Evolutionary conservation across 2,888 invertebrate species (phyloP).

Genomic region (Deilephila porcellus): DNA sequence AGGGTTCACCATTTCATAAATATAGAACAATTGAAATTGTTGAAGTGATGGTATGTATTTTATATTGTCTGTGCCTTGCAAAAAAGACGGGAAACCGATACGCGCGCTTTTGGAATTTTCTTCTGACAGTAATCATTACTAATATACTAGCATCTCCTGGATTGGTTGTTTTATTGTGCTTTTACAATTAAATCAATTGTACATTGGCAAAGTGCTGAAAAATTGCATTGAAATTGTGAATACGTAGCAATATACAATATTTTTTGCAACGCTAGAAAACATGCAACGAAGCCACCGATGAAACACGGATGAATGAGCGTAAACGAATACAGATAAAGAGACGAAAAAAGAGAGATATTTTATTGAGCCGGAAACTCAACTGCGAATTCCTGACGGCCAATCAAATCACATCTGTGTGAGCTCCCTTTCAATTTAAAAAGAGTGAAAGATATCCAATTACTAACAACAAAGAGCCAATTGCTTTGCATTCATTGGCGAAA

Average conservation of each 20-base stretch:
- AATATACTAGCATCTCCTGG: too few species aligned
- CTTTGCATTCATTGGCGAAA: conserved; percentile 32
- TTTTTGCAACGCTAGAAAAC: background rate
- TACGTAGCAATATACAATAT: background rate
- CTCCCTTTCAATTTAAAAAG: conserved; percentile 9
- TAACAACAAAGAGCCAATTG: conserved; percentile 38
- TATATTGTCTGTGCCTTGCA: too few species aligned
- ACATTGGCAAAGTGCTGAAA: background rate
- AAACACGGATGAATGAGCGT: conserved; percentile 5
- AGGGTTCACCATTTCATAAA: too few species aligned
- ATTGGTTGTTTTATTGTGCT: too few species aligned
- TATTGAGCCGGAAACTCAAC: conserved; percentile 9
- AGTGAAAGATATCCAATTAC: conserved; percentile 38
- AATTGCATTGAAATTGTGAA: background rate
- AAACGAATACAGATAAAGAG: conserved; percentile 10
- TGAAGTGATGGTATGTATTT: too few species aligned
- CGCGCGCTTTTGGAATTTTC: too few species aligned
- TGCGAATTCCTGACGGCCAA: conserved; percentile 12
- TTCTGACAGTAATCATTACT: too few species aligned
- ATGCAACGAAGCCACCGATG: background rate
- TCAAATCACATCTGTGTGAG: conserved; percentile 16
- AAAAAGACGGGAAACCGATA: too few species aligned
- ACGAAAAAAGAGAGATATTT: conserved; percentile 2
- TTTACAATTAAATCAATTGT: too few species aligned
- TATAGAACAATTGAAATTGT: too few species aligned